Conservation (phyloP, 2,888 invertebrate species). For the Sinhomidia bicolor region DNA sequence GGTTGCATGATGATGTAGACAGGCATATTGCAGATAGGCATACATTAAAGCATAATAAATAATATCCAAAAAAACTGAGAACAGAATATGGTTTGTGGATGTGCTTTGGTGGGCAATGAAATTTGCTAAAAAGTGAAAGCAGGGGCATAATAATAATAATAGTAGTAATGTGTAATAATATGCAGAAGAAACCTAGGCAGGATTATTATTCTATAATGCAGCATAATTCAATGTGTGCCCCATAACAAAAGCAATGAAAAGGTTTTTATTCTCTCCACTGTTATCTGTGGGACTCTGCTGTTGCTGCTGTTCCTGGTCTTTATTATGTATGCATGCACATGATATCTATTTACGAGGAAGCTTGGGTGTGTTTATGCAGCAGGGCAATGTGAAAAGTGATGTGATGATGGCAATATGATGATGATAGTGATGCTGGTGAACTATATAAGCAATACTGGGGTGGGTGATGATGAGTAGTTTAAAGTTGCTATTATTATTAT, state of each 20-base stretch:
- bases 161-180: too few relatives aligned
- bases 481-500: not conserved
- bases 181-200: conserved; percentile 49
- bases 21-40: not conserved
- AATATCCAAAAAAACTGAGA: not conserved
- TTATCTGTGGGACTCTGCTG: conserved; percentile 19
- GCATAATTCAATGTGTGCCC: conserved; percentile 47
- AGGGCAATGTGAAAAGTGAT: not conserved
- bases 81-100: not conserved
- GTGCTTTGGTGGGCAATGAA: conserved; percentile 54
- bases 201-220: conserved; percentile 69
- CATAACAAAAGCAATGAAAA: conserved; percentile 48
- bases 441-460: too few relatives aligned
- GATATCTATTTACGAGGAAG: not conserved
- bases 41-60: not conserved
- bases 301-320: not conserved
- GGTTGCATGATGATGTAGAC: too few relatives aligned
- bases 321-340: not conserved
- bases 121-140: conserved; percentile 54
- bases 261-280: conserved; percentile 37
- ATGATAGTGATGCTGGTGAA: not conserved
- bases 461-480: conserved; percentile 45
- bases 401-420: conserved; percentile 3
- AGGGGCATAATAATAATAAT: not conserved
- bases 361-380: not conserved